These are phyloP conservation scores for Mycalesis mineus DNA, from an alignment of 2,888 invertebrate genomes.

Conservation along the genomic window DNA sequence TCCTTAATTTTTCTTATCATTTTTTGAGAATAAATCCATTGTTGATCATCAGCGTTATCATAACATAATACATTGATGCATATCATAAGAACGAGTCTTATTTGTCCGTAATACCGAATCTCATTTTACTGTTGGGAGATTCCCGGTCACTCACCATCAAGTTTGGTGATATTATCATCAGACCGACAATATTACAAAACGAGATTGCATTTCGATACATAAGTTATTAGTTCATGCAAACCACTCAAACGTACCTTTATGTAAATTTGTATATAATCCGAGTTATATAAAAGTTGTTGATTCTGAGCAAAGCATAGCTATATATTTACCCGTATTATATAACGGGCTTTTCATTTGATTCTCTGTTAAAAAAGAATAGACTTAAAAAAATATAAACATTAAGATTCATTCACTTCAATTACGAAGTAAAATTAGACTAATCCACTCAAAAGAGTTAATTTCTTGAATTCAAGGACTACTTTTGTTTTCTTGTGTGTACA, in stretches of 20 bases:
- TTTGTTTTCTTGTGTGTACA: too few relatives aligned
- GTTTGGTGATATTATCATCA: constrained; percentile 2
- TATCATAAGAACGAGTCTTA: not conserved
- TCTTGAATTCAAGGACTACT: too few relatives aligned
- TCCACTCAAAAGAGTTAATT: too few relatives aligned
- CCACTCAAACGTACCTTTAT: not conserved
- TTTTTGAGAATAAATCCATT: not conserved
- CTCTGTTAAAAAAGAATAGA: too few relatives aligned
- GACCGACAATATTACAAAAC: not conserved
- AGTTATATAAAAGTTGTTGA: too few relatives aligned
- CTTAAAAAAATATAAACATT: too few relatives aligned
- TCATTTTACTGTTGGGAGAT: not conserved
- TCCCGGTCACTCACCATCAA: not conserved
- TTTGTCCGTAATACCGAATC: not conserved
- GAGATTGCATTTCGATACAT: not conserved
- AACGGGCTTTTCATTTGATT: not conserved
- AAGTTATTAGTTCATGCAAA: not conserved
- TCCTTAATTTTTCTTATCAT: too few relatives aligned
- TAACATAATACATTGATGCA: not conserved
- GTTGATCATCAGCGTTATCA: not conserved
- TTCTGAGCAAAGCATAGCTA: not conserved
- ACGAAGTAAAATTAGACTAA: too few relatives aligned
- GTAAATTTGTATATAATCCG: too few relatives aligned
- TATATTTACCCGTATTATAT: not conserved
- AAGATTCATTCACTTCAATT: too few relatives aligned